phyloP scores from a whole-genome alignment of 2,113 vertebrate species.

The Nannobrachium achirus region DNA sequence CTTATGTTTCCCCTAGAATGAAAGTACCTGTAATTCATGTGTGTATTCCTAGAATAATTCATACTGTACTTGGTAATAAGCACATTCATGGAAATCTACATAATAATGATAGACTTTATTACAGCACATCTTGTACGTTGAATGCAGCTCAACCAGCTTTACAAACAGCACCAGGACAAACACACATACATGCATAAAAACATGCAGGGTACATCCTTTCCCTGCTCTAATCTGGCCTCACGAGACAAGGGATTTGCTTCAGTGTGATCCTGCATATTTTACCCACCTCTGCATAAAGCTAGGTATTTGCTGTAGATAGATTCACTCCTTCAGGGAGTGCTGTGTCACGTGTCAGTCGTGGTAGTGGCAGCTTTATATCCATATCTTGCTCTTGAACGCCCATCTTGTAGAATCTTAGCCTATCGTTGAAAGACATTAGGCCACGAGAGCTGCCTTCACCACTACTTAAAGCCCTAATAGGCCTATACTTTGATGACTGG shows the following conservation, averaged over 20 bases:
- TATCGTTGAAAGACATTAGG: not conserved
- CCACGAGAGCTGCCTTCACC: not conserved
- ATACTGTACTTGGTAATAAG: slow-evolving; percentile 17
- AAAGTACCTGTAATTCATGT: too few species aligned
- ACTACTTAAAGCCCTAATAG: too few species aligned
- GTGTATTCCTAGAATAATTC: too few species aligned
- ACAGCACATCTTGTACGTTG: too few species aligned
- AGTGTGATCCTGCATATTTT: slow-evolving; percentile 61
- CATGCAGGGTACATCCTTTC: slow-evolving; percentile 41
- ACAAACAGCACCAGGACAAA: too few species aligned
- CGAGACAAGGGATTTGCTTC: slow-evolving; percentile 53
- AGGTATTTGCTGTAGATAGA: slow-evolving; percentile 62
- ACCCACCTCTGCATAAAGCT: slow-evolving; percentile 48
- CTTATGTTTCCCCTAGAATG: too few species aligned
- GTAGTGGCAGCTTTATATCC: slow-evolving; percentile 39
- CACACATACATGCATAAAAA: not conserved
- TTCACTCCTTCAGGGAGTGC: slow-evolving; percentile 28
- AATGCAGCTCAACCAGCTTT: too few species aligned
- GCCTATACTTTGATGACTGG: too few species aligned
- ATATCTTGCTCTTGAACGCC: slow-evolving; percentile 1
- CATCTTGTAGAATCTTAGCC: not conserved
- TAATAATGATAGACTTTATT: too few species aligned
- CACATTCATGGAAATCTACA: slow-evolving; percentile 45
- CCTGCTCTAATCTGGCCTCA: slow-evolving; percentile 55
- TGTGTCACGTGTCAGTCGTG: slow-evolving; percentile 39